Evolutionary conservation across 2,113 vertebrate genomes (phyloP).

Genomic region (Puntigrus tetrazona): DNA sequence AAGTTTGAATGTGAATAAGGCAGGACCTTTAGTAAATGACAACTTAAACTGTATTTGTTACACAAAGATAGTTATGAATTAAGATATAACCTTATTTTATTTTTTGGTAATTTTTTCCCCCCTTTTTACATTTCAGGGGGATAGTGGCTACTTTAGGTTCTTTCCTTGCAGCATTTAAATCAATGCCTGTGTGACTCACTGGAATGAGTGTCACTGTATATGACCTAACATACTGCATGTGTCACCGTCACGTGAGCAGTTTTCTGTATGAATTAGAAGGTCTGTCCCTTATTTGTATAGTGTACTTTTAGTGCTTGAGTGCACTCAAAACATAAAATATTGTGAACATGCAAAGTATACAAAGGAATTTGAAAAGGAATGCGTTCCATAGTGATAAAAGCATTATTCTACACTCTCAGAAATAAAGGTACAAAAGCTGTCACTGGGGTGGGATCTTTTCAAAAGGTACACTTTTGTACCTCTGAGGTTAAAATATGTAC

Average conservation of each 20-base stretch:
- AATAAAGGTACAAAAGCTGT: too few species aligned
- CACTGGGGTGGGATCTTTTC: too few species aligned
- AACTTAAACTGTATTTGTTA: too few species aligned
- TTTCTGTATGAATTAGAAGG: neutral
- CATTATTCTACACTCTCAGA: too few species aligned
- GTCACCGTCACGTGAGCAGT: neutral
- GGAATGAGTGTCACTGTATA: neutral
- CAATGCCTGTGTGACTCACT: neutral
- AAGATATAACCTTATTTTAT: too few species aligned
- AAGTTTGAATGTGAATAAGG: neutral
- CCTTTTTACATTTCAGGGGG: neutral
- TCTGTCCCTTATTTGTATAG: neutral
- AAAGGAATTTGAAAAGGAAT: neutral
- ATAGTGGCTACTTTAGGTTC: neutral
- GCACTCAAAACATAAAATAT: neutral
- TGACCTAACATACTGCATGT: neutral
- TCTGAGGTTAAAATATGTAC: too few species aligned
- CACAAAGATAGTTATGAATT: neutral
- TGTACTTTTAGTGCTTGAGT: neutral
- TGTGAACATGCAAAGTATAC: neutral
- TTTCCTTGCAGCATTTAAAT: neutral
- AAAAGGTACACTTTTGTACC: too few species aligned
- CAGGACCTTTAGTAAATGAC: neutral
- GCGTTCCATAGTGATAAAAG: too few species aligned
- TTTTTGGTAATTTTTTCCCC: neutral